phyloP scores from a whole-genome alignment of 92 coral and sea anemone species.

The Actinostola sp. region DNA sequence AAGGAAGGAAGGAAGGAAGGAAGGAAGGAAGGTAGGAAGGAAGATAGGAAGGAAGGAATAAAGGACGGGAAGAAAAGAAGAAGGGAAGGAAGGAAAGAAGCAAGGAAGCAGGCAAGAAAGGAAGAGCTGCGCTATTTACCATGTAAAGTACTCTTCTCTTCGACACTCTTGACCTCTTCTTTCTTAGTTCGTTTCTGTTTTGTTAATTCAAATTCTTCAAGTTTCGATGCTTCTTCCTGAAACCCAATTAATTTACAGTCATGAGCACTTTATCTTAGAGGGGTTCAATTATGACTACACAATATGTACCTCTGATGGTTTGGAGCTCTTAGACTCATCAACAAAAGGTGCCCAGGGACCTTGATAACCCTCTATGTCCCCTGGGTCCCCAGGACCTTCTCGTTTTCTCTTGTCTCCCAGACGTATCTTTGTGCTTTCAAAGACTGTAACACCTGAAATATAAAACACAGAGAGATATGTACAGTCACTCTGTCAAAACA shows the following conservation, averaged over 20 bases:
- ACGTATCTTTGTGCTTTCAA: conserved; percentile 77
- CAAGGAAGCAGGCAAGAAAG: background rate
- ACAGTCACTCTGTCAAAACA: background rate
- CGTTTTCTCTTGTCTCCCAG: conserved; percentile 93
- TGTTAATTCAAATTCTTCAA: conserved; percentile 91
- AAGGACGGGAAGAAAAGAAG: too few relatives aligned
- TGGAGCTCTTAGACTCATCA: conserved; percentile 88
- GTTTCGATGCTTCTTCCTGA: conserved; percentile 95
- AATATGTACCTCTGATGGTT: conserved; percentile 90
- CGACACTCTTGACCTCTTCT: conserved; percentile 89
- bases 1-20: too few relatives aligned
- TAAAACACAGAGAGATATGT: background rate
- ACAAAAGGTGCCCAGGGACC: conserved; percentile 97
- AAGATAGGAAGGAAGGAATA: too few relatives aligned
- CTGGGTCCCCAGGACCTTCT: conserved; percentile 93
- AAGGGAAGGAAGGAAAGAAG: background rate
- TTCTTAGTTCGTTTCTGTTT: conserved; percentile 96
- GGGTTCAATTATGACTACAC: background rate
- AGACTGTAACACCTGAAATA: conserved; percentile 72
- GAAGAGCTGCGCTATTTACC: conserved; percentile 46
- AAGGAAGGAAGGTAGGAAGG: too few relatives aligned
- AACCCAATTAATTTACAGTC: background rate
- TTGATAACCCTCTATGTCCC: conserved; percentile 92
- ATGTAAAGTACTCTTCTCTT: conserved; percentile 92
- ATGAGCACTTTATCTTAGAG: too few relatives aligned